Conservation (phyloP, 2,113 vertebrate species). For the Clinocottus analis region DNA sequence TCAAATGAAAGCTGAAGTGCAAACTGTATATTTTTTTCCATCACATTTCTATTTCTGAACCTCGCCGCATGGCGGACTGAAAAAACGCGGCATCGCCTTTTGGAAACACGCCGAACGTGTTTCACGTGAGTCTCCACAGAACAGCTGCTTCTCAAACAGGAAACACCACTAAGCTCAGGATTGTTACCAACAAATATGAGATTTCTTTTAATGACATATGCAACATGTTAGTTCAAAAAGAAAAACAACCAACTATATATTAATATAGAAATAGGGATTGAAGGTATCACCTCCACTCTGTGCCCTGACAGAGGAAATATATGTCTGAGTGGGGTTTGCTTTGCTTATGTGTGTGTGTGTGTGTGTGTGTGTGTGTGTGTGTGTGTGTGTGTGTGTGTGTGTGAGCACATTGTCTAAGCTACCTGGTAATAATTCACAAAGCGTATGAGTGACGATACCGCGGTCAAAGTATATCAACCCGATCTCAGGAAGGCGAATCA, state of each 20-base stretch:
- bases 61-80: neutral
- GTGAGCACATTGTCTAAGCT: neutral
- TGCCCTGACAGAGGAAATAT: neutral
- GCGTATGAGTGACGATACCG: neutral
- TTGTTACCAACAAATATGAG: neutral
- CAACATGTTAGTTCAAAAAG: no score
- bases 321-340: constrained; percentile 1
- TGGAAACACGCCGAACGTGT: constrained; percentile 22
- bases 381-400: neutral
- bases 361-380: no score
- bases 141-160: neutral
- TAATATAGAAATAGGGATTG: neutral
- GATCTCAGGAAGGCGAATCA: neutral
- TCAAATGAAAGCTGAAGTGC: neutral
- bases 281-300: neutral
- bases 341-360: neutral
- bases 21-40: neutral
- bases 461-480: neutral
- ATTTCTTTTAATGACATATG: no score
- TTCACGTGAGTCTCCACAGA: constrained; percentile 27
- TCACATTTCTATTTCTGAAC: no score
- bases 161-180: neutral
- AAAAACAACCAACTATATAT: neutral
- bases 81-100: neutral
- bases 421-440: neutral